A percentile compares a stretch with the other conserved stretches of the same genome.
phyloP scores from a whole-genome alignment of 2,797 vertebrate genomes.

The Propithecus perrieri region DNA sequence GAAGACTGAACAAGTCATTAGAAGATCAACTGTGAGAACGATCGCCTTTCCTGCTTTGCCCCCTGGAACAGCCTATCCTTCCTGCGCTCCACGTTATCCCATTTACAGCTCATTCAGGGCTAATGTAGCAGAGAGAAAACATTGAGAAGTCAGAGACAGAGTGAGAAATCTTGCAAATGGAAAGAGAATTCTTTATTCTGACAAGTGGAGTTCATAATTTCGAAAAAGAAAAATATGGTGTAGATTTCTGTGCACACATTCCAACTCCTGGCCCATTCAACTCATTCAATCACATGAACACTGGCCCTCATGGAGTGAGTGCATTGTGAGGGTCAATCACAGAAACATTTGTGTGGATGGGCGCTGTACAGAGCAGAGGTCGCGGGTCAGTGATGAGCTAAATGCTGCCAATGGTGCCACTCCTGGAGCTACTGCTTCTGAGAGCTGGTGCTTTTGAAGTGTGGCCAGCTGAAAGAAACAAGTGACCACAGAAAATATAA shows the following conservation, averaged over 20 bases:
- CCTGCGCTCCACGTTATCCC: constrained; percentile 28
- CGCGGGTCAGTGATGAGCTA: constrained; percentile 40
- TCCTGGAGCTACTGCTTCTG: constrained; percentile 40
- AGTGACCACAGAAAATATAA: constrained; percentile 64
- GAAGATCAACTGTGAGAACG: background rate
- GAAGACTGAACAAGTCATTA: constrained; percentile 61
- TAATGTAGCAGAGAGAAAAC: constrained; percentile 73
- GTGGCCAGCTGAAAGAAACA: constrained; percentile 48
- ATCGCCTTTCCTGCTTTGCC: background rate
- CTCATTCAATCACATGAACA: constrained; percentile 38
- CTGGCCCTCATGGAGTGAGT: background rate
- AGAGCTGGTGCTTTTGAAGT: constrained; percentile 63
- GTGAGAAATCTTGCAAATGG: constrained; percentile 64
- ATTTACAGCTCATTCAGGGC: constrained; percentile 53
- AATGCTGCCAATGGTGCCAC: background rate
- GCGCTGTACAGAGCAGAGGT: background rate
- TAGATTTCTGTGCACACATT: background rate
- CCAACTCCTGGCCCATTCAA: constrained; percentile 39
- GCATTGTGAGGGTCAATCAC: constrained; percentile 31
- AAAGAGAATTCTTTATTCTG: constrained; percentile 60
- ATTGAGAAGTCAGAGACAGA: constrained; percentile 52
- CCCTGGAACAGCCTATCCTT: background rate
- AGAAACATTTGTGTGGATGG: background rate
- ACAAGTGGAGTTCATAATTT: constrained; percentile 53
- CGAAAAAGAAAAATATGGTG: constrained; percentile 19